phyloP scores from a whole-genome alignment of 2,888 invertebrate species.

The Tenthredo mesomela region DNA sequence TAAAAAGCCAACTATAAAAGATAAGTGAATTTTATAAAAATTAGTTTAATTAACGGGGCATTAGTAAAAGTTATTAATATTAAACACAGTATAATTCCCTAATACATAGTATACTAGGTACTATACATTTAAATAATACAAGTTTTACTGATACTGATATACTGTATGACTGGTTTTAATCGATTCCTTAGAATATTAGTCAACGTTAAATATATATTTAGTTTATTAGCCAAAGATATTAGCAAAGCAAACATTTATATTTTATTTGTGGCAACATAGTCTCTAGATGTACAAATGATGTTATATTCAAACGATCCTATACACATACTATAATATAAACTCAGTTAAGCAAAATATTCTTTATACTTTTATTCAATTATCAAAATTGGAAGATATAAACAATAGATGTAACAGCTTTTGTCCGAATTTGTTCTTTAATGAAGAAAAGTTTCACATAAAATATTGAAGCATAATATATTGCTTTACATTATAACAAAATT shows the following conservation, averaged over 20 bases:
- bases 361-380: constrained; percentile 63
- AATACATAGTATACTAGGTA: not conserved
- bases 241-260: constrained; percentile 55
- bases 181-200: constrained; percentile 47
- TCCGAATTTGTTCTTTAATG: not conserved
- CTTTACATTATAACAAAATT: constrained; percentile 4
- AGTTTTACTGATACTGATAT: constrained; percentile 3
- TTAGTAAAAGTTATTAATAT: constrained; percentile 47
- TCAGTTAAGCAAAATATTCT: constrained; percentile 44
- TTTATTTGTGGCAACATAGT: constrained; percentile 50
- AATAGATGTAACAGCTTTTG: constrained; percentile 11
- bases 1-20: constrained; percentile 54
- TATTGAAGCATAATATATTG: constrained; percentile 18
- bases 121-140: not conserved
- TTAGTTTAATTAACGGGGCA: constrained; percentile 40
- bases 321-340: not conserved
- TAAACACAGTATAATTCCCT: constrained; percentile 17
- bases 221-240: constrained; percentile 71
- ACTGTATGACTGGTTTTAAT: constrained; percentile 29
- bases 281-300: constrained; percentile 46
- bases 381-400: not conserved
- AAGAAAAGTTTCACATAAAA: constrained; percentile 11
- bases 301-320: not conserved
- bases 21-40: constrained; percentile 48
- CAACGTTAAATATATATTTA: constrained; percentile 53